A percentile compares a stretch with the other conserved stretches of the same genome.
Conservation (phyloP, 2,797 vertebrate genomes). For the Neostethus bicornis region DNA sequence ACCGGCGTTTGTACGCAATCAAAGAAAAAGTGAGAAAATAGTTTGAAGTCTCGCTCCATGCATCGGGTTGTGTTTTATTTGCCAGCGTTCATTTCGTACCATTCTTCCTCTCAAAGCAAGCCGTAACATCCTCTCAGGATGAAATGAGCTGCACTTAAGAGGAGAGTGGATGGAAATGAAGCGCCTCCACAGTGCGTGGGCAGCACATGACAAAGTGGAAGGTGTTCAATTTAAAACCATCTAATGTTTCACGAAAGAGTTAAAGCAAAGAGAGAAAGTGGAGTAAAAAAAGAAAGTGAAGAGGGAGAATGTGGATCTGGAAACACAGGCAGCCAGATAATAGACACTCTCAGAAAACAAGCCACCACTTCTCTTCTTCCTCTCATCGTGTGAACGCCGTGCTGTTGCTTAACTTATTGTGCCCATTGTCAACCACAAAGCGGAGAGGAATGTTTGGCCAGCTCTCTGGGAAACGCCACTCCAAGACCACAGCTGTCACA, state of each 20-base stretch:
- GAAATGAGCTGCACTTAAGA: constrained; percentile 70
- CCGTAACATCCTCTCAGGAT: constrained; percentile 71
- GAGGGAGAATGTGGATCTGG: constrained; percentile 10
- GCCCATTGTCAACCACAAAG: constrained; percentile 77
- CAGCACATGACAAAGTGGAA: constrained; percentile 62
- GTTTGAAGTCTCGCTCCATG: constrained; percentile 52
- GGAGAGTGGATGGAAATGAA: constrained; percentile 69
- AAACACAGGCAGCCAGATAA: constrained; percentile 61
- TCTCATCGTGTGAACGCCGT: constrained; percentile 63
- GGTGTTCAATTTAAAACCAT: constrained; percentile 70
- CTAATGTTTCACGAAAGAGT: constrained; percentile 61
- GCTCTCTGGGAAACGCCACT: constrained; percentile 87
- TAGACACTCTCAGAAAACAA: constrained; percentile 73
- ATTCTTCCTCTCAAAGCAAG: constrained; percentile 66
- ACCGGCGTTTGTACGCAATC: constrained; percentile 33
- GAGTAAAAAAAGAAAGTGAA: constrained; percentile 20
- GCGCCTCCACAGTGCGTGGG: constrained; percentile 66
- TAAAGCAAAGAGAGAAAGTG: constrained; percentile 40
- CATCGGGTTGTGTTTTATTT: constrained; percentile 59
- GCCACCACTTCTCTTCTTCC: constrained; percentile 71
- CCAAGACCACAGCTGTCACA: constrained; percentile 86
- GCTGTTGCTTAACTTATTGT: constrained; percentile 74
- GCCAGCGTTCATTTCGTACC: constrained; percentile 64
- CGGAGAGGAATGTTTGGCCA: constrained; percentile 85
- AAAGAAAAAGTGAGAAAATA: constrained; percentile 39